Evolutionary conservation across 2,888 invertebrate genomes (phyloP).

Genomic region (Ommatoiulus sabulosus): DNA sequence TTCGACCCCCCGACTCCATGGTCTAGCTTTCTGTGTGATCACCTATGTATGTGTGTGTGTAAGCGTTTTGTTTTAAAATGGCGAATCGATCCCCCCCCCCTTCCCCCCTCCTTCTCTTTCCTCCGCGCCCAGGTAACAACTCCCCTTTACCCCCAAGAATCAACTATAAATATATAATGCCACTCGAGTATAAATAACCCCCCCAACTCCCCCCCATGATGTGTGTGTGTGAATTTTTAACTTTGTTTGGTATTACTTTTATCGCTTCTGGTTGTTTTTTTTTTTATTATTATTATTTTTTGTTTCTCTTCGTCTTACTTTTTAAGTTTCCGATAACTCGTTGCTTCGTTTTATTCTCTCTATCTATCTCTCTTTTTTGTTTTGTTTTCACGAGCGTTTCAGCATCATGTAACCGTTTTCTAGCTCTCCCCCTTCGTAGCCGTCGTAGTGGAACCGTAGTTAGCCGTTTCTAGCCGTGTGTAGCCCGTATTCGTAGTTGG

Average conservation of each 20-base stretch:
- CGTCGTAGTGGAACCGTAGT: background rate
- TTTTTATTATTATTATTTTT: background rate
- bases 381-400: background rate
- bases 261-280: background rate
- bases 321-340: background rate
- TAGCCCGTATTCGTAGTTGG: conserved; percentile 12
- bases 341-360: background rate
- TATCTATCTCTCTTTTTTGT: background rate
- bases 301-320: background rate
- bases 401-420: conserved; percentile 12
- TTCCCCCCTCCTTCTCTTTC: too few species aligned
- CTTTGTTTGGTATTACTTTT: conserved; percentile 23
- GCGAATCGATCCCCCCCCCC: conserved; percentile 35
- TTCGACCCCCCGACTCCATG: background rate
- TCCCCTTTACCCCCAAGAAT: background rate
- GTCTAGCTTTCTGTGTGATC: conserved; percentile 45
- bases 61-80: conserved; percentile 45
- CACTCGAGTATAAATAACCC: conserved; percentile 38
- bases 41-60: conserved; percentile 48
- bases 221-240: conserved; percentile 45
- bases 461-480: conserved; percentile 24
- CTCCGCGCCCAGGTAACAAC: background rate
- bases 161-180: conserved; percentile 30
- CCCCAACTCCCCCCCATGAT: background rate
- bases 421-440: conserved; percentile 10